These are phyloP conservation scores for Corvus hawaiiensis DNA, from an alignment of 2,113 vertebrate genomes.

Conservation along the genomic window DNA sequence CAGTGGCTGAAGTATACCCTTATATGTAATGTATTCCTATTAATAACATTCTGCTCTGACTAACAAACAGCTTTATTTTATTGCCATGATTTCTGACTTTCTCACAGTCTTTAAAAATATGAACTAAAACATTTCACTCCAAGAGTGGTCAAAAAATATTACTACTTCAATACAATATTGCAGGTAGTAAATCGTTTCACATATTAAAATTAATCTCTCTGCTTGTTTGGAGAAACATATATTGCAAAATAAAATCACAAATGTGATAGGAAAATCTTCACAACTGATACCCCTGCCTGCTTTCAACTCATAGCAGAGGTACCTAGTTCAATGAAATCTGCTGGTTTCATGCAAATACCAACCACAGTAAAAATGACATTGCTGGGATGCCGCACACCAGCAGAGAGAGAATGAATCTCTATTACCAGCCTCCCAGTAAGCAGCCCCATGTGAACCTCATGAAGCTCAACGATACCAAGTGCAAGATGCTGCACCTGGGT, in stretches of 20 bases:
- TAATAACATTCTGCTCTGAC: not conserved
- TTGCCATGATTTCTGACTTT: slow-evolving; percentile 8
- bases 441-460: not conserved
- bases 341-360: not conserved
- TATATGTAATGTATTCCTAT: not conserved
- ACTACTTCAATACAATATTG: not conserved
- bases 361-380: not conserved
- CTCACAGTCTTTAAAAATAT: slow-evolving; percentile 18
- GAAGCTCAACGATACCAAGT: not conserved
- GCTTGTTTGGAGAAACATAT: not conserved
- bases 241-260: not conserved
- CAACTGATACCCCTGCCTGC: not conserved
- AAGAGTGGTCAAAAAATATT: slow-evolving; percentile 16
- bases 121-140: not conserved
- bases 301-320: not conserved
- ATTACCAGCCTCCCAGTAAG: not conserved
- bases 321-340: not conserved
- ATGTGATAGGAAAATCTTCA: not conserved
- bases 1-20: not conserved
- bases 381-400: not conserved
- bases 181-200: slow-evolving; percentile 17
- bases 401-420: not conserved
- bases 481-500: not conserved
- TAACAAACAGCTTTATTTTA: slow-evolving; percentile 22
- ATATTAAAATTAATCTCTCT: slow-evolving; percentile 4